Evolutionary conservation across 2,113 vertebrate genomes (phyloP).

Genomic region (Pollimyrus isidori): DNA sequence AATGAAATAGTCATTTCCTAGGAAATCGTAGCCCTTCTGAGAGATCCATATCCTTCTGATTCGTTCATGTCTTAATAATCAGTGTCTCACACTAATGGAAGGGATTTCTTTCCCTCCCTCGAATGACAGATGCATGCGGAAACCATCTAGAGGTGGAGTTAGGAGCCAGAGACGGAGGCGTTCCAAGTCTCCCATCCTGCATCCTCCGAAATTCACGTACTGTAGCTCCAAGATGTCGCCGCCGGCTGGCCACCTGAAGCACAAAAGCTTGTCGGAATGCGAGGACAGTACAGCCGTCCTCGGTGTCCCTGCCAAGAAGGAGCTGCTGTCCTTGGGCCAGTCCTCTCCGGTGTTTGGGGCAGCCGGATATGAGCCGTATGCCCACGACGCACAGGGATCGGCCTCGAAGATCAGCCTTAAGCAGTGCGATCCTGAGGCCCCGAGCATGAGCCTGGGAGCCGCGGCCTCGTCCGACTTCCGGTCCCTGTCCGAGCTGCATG

Average conservation of each 20-base stretch:
- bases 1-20: not conserved
- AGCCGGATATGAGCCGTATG: constrained; percentile 41
- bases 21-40: not conserved
- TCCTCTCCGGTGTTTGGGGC: constrained; percentile 48
- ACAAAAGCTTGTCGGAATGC: constrained; percentile 61
- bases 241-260: constrained; percentile 60
- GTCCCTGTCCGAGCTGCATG: constrained; percentile 67
- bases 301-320: constrained; percentile 50
- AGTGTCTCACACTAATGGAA: not conserved
- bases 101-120: not conserved
- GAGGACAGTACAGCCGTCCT: constrained; percentile 43
- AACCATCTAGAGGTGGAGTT: constrained; percentile 70
- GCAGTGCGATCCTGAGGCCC: constrained; percentile 16
- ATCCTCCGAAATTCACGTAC: constrained; percentile 89
- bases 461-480: constrained; percentile 70
- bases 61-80: not conserved
- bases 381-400: constrained; percentile 34
- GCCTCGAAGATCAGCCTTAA: constrained; percentile 26
- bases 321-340: constrained; percentile 42
- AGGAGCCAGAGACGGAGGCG: constrained; percentile 79
- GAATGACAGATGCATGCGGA: constrained; percentile 69
- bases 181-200: constrained; percentile 93
- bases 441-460: constrained; percentile 6
- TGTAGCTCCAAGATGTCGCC: constrained; percentile 65
- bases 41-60: not conserved